These are phyloP conservation scores for Anisognathus igniventris DNA, from an alignment of 2,797 vertebrate species.

Conservation along the genomic window DNA sequence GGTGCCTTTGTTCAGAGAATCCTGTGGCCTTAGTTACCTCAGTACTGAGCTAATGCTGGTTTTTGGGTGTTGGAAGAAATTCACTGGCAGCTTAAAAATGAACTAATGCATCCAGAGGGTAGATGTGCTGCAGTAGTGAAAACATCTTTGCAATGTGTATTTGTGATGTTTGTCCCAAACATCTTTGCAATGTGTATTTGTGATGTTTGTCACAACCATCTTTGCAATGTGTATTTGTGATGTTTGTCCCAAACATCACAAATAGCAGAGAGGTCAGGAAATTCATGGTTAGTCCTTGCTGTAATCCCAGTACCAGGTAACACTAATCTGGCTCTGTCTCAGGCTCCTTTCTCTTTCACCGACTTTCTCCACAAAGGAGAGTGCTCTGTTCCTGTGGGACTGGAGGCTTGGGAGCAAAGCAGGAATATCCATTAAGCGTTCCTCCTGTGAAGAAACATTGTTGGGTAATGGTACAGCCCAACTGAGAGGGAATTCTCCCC, in stretches of 20 bases:
- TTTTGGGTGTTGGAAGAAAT: neutral
- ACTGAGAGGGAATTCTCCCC: fast-evolving
- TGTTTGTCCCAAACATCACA: too few relatives aligned
- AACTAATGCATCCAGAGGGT: fast-evolving
- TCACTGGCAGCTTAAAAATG: neutral
- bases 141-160: neutral
- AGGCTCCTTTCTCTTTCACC: neutral
- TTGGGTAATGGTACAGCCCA: neutral
- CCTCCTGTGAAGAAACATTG: neutral
- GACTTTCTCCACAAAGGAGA: neutral
- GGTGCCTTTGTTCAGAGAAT: neutral
- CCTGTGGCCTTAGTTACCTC: neutral
- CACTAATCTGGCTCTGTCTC: neutral
- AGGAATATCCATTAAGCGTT: fast-evolving
- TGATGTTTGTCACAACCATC: too few relatives aligned
- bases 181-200: neutral
- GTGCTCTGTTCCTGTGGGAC: neutral
- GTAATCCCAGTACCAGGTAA: neutral
- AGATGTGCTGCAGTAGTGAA: neutral
- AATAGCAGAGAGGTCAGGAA: neutral
- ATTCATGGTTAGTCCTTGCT: neutral
- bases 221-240: neutral
- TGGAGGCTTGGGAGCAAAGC: neutral
- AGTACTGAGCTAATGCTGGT: neutral
- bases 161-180: too few relatives aligned